Evolutionary conservation across 2,888 invertebrate species (phyloP).

Genomic region (Stenoptilia bipunctidactyla): DNA sequence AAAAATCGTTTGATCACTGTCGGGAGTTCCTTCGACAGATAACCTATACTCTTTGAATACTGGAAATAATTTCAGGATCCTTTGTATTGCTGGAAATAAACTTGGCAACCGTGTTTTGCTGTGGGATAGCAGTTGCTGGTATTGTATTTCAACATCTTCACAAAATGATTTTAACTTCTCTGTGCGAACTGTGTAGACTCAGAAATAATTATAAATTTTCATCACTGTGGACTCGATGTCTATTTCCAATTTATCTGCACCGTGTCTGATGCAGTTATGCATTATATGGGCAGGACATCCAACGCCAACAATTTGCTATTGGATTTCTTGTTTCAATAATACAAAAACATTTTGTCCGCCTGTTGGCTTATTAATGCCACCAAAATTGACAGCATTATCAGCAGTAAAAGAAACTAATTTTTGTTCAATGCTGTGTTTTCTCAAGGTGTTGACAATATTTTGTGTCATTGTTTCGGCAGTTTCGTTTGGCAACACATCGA

Average conservation of each 20-base stretch:
- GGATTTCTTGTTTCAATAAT: slow-evolving; percentile 15
- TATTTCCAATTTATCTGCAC: slow-evolving; percentile 13
- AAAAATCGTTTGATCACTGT: slow-evolving; percentile 3
- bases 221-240: slow-evolving; percentile 9
- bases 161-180: slow-evolving; percentile 16
- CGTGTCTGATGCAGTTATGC: slow-evolving; percentile 18
- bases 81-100: slow-evolving; percentile 21
- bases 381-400: slow-evolving; percentile 28
- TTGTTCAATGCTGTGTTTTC: slow-evolving; percentile 17
- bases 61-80: slow-evolving; percentile 19
- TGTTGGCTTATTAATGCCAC: slow-evolving; percentile 16
- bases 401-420: slow-evolving; percentile 19
- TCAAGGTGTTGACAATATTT: slow-evolving; percentile 16
- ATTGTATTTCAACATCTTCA: slow-evolving; percentile 14
- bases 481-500: slow-evolving; percentile 17
- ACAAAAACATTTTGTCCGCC: slow-evolving; percentile 17
- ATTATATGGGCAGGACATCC: slow-evolving; percentile 21
- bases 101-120: slow-evolving; percentile 20
- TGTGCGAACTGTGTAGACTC: slow-evolving; percentile 17
- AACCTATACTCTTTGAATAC: slow-evolving; percentile 14
- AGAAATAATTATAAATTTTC: slow-evolving; percentile 18
- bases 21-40: slow-evolving; percentile 4
- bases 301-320: slow-evolving; percentile 18
- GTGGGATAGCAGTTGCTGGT: slow-evolving; percentile 18
- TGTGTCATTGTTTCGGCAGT: slow-evolving; percentile 19